Evolutionary conservation across 2,797 vertebrate species (phyloP).

Genomic region (Enteromius radiatus): DNA sequence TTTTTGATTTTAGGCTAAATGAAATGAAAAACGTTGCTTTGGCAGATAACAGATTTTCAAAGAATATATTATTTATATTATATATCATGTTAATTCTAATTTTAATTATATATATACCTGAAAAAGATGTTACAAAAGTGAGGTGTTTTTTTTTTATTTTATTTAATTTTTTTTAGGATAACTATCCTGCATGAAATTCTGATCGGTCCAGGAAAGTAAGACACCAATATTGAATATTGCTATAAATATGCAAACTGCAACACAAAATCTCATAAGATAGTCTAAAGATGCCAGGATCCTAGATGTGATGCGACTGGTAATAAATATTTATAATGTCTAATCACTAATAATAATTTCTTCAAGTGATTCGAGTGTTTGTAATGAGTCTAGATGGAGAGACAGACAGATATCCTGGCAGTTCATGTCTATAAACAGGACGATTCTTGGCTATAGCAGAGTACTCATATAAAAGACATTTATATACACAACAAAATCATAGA

Average conservation of each 20-base stretch:
- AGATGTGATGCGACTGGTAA: neutral
- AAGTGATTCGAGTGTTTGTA: neutral
- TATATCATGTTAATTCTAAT: neutral
- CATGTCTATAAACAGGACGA: neutral
- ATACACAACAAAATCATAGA: constrained; percentile 12
- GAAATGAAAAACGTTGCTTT: neutral
- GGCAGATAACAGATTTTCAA: neutral
- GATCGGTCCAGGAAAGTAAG: neutral
- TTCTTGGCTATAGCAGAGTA: neutral
- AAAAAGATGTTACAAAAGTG: neutral
- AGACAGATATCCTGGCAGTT: neutral
- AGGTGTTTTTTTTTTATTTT: neutral
- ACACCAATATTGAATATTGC: neutral
- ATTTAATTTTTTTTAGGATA: neutral
- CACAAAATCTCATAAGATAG: neutral
- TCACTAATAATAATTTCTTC: neutral
- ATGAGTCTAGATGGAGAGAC: neutral
- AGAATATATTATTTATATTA: neutral
- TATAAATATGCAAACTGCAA: neutral
- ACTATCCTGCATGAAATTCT: neutral
- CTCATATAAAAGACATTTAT: neutral
- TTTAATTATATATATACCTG: neutral
- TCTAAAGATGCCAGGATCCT: neutral
- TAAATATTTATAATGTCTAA: neutral
- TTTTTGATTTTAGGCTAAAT: neutral